Evolutionary conservation across 2,888 invertebrate species (phyloP).

Genomic region (Thymelicus acteon): DNA sequence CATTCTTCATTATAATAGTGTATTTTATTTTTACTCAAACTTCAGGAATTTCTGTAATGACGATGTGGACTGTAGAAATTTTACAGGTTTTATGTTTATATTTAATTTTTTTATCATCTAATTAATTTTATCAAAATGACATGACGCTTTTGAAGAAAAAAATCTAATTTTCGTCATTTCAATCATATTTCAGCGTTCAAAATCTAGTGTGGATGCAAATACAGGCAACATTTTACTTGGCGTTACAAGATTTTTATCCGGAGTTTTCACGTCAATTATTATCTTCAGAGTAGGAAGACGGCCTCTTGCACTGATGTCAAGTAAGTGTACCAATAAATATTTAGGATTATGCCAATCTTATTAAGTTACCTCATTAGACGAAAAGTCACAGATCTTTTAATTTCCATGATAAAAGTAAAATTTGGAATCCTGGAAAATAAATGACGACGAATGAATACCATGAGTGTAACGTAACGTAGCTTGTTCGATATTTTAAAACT

Average conservation of each 20-base stretch:
- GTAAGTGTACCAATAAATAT: conserved; percentile 44
- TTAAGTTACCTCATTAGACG: no score
- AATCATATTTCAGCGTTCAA: conserved; percentile 51
- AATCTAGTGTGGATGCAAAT: conserved; percentile 50
- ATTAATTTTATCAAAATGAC: no score
- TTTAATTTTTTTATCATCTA: no score
- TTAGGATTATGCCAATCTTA: no score
- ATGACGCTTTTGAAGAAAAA: no score
- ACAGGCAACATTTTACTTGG: conserved; percentile 55
- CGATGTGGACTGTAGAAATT: conserved; percentile 62
- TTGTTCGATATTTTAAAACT: no score
- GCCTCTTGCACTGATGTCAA: conserved; percentile 58
- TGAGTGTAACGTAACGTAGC: no score
- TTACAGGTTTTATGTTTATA: conserved; percentile 51
- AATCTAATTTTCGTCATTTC: no score
- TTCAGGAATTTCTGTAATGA: conserved; percentile 54
- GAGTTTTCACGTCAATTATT: conserved; percentile 50
- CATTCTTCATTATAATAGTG: conserved; percentile 52
- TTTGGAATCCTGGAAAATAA: no score
- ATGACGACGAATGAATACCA: no score
- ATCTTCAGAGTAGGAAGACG: conserved; percentile 56
- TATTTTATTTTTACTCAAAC: conserved; percentile 55
- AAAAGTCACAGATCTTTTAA: no score
- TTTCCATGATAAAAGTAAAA: neutral
- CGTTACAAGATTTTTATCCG: conserved; percentile 52